A percentile compares a stretch with the other conserved stretches of the same genome.
phyloP scores from a whole-genome alignment of 2,888 invertebrate genomes.

The Morpho helenor region DNA sequence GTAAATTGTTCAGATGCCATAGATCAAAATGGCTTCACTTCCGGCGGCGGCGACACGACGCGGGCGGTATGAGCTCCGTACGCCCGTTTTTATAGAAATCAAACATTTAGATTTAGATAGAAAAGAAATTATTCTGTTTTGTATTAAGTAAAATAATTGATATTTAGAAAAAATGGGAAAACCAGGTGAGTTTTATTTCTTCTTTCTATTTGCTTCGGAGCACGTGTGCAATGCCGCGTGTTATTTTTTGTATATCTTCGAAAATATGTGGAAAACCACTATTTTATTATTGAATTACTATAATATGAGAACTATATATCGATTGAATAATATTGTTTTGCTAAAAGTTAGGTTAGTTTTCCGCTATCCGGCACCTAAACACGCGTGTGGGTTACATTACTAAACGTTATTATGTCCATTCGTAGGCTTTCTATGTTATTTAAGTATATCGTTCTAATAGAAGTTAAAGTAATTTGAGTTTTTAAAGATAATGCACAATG shows the following conservation, averaged over 20 bases:
- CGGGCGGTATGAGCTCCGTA: constrained; percentile 47
- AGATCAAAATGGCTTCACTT: constrained; percentile 61
- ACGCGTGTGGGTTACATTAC: too few species aligned
- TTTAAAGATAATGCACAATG: too few species aligned
- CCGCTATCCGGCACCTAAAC: too few species aligned
- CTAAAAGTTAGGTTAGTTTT: too few species aligned
- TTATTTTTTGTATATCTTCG: constrained; percentile 15
- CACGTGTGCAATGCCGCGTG: constrained; percentile 41
- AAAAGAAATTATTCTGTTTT: constrained; percentile 41
- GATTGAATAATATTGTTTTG: too few species aligned
- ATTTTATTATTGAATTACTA: constrained; percentile 10
- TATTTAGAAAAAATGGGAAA: constrained; percentile 51
- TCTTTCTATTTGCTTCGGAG: not conserved
- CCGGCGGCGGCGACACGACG: constrained; percentile 53
- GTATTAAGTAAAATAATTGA: constrained; percentile 15
- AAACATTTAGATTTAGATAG: constrained; percentile 50
- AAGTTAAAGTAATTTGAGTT: too few species aligned
- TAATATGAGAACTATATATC: not conserved
- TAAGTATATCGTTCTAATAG: too few species aligned
- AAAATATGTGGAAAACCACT: constrained; percentile 11
- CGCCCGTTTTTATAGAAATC: constrained; percentile 43
- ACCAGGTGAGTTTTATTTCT: constrained; percentile 54
- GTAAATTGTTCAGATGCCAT: too few species aligned
- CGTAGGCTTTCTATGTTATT: too few species aligned
- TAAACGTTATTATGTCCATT: too few species aligned